Evolutionary conservation across 2,888 invertebrate genomes (phyloP), one percentile per base, ranked within the genome.

Genomic region (Polydrusus cervinus): DNA sequence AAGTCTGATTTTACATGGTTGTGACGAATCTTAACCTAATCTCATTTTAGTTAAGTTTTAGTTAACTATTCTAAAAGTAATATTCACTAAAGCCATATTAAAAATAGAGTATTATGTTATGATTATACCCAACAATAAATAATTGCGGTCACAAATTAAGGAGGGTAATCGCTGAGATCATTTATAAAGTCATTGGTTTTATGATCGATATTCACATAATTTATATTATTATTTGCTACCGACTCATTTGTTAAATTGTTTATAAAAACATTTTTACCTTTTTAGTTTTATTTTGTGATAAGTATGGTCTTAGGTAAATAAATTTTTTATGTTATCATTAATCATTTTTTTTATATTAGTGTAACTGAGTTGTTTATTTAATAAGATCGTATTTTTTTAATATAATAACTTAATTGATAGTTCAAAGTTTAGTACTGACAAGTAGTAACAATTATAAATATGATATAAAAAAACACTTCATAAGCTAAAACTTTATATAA

Each of bases 161-260:
- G 49, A 40, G 51, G 51, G 20, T 66, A 40, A 66, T 66, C 49
- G 38, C 47, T 53, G 66, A 51, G 51, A 20, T 66, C 53, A 66
- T 30, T 43, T 43, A 60, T 49, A 61, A 62, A 60, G 34, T 16
- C 47, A 34, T 45, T 70, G 47, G 55, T 45, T 61, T 61, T 47
- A 16, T 57, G 57, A 66, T 66, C 66, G 66, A 66, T 51, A 66
- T 45, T 66, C 45, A 57, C 68, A 40, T 68, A 68, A 68, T 68
- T 68, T 68, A n/a, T 68, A 57, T 34, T 68, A 57, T 68, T 68
- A 68, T 68, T 68, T 47, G 14, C 68, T 68, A 64, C 64, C 34
- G 49, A 49, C 30, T 34, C 49, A 49, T 64, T 64, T 64, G 64
- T 64, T 64, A 49, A 49, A 64, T 64, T 64, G 49, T 64, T 64